Base-by-base conservation (phyloP, 2,888 invertebrate genomes). In the Chymomyza fuscimana region DNA sequence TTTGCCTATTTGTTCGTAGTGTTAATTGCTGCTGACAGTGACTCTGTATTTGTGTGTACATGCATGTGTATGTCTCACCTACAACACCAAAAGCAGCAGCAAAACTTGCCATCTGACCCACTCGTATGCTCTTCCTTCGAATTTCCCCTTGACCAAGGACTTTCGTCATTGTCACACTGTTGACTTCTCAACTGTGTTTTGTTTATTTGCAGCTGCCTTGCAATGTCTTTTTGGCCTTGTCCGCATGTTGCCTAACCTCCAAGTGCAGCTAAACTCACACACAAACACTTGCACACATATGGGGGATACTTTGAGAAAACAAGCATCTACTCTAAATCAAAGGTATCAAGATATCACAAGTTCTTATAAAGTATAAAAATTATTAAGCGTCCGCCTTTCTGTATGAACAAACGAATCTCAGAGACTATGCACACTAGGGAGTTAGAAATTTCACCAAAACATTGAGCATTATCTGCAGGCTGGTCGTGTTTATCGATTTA, bases 11-110 rank as follows among this genome's bases (percentile, higher is more conserved):
- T 46, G 76, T 62, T 73, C 68, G 70, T 70, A 70, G 70, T 77
- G 84, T 84, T 84, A 84, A 84, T 84, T 84, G 86, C 86, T 86
- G 82, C 79, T 73, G 86, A 84, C 84, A 84, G 40, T 46, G 40
- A 40, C 32, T 32, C 32, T 32, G 32, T 86, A 70, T 82, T 73
- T 56, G 22, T 56, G 51, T 51, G 19, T 56, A n/a, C 3, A 19
- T 22, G 54, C 1, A 2, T 58, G 40, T 46, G 40, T 36, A 4
- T 36, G 7, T 40, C 5, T 40, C 40, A 46, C 40, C 40, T 46
- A 46, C 12, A 12, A 15, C 40, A 46, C 12, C 12, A 12, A 46
- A 46, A 46, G 40, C 40, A 46, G 40, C 6, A 46, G 40, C 40
- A 46, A 12, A 12, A 12, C 40, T 46, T 46, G 12, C 12, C 58